phyloP scores from a whole-genome alignment of 2,888 invertebrate species.

The Mechanitis mazaeus region DNA sequence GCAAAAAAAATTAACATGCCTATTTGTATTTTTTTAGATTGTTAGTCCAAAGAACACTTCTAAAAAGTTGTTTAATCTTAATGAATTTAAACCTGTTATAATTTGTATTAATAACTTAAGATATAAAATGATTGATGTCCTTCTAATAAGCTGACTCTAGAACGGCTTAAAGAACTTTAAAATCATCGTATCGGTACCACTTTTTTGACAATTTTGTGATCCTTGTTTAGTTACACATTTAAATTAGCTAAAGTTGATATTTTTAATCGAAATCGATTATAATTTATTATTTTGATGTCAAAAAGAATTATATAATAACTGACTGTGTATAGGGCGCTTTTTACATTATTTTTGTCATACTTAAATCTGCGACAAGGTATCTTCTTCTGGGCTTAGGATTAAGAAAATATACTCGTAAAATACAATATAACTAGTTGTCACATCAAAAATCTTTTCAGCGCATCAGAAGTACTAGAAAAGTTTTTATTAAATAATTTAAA shows the following conservation, averaged over 20 bases:
- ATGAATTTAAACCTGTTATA: slow-evolving; percentile 3
- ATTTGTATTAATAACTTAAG: not conserved
- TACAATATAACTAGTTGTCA: not conserved
- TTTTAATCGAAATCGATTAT: too few species aligned
- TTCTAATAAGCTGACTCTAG: not conserved
- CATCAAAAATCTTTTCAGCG: not conserved
- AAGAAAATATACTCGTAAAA: not conserved
- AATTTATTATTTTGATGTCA: too few species aligned
- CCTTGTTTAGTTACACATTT: too few species aligned
- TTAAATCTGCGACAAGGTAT: not conserved
- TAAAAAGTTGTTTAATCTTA: slow-evolving; percentile 4
- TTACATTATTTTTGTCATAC: not conserved
- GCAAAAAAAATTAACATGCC: slow-evolving; percentile 8
- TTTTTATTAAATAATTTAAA: too few species aligned
- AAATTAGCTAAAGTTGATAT: too few species aligned
- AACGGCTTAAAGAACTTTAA: too few species aligned
- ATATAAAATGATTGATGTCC: not conserved
- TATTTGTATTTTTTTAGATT: slow-evolving; percentile 15
- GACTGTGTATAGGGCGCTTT: not conserved
- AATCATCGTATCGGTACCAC: too few species aligned
- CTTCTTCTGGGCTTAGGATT: not conserved
- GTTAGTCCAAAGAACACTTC: slow-evolving; percentile 16
- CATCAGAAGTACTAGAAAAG: too few species aligned
- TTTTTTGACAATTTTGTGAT: too few species aligned
- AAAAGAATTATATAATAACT: too few species aligned